Conservation (phyloP, 2,113 vertebrate species). For the Choloepus hoffmanni region DNA sequence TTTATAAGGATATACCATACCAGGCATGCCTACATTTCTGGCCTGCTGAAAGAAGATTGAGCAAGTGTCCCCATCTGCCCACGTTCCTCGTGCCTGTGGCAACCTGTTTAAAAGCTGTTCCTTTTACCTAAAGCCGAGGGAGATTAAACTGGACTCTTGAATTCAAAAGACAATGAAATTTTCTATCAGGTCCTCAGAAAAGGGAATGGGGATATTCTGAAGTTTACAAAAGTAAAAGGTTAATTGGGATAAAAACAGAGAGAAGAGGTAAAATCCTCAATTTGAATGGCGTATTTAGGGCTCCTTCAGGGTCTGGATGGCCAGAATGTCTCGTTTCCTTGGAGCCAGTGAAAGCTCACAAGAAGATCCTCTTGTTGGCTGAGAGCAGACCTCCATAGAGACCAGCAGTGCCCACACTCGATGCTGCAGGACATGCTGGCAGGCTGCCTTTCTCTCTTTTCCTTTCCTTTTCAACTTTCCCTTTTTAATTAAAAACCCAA, state of each 20-base stretch:
- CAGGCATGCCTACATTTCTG: not conserved
- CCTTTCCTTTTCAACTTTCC: not conserved
- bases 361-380: not conserved
- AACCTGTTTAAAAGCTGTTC: conserved; percentile 42
- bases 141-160: not conserved
- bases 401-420: not conserved
- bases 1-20: not conserved
- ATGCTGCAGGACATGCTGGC: not conserved
- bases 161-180: conserved; percentile 10
- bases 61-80: not conserved
- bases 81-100: not conserved
- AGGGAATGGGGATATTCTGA: not conserved
- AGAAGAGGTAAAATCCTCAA: conserved; percentile 6
- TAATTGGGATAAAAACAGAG: conserved; percentile 39
- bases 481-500: conserved; percentile 62
- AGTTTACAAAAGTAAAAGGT: conserved; percentile 3
- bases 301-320: not conserved
- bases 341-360: not conserved
- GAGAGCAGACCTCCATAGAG: not conserved
- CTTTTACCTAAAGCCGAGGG: not conserved
- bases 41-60: not conserved
- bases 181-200: conserved; percentile 5
- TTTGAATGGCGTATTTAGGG: not conserved
- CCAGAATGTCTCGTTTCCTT: not conserved
- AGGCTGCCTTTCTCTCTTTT: not conserved